A percentile compares a stretch with the other conserved stretches of the same genome.
Conservation (phyloP, 2,797 vertebrate genomes). For the Agapornis canus region DNA sequence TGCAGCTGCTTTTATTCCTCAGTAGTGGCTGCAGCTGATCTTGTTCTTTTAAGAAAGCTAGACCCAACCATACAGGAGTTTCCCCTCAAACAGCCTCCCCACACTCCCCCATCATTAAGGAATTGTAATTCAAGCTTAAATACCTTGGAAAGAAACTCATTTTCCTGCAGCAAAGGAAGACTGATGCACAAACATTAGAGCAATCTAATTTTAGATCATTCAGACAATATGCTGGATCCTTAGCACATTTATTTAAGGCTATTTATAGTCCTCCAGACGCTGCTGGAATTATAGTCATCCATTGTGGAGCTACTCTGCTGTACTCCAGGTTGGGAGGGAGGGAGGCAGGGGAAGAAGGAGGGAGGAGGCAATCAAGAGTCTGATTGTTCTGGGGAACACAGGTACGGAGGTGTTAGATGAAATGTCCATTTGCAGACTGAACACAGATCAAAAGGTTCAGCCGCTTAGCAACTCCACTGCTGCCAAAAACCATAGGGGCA, state of each 20-base stretch:
- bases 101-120: neutral
- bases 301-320: neutral
- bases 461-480: neutral
- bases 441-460: neutral
- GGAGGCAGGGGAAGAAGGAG: neutral
- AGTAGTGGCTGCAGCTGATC: neutral
- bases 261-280: slow-evolving; percentile 36
- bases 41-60: neutral
- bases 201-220: slow-evolving; percentile 63
- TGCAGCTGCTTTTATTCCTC: neutral
- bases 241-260: slow-evolving; percentile 2
- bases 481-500: slow-evolving; percentile 21
- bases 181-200: slow-evolving; percentile 25
- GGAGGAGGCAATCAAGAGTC: slow-evolving; percentile 25
- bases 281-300: slow-evolving; percentile 36
- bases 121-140: slow-evolving; percentile 42
- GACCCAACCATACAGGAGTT: neutral
- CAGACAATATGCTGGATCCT: slow-evolving; percentile 54
- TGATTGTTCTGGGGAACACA: slow-evolving; percentile 36
- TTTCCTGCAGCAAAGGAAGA: slow-evolving; percentile 42
- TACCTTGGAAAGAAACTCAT: slow-evolving; percentile 37
- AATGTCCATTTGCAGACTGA: slow-evolving; percentile 31
- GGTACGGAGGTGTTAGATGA: slow-evolving; percentile 27
- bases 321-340: neutral
- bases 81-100: neutral